Evolutionary conservation across 2,888 invertebrate genomes (phyloP), one percentile per base, ranked within the genome.

Genomic region (Omphaloscelis lunosa): DNA sequence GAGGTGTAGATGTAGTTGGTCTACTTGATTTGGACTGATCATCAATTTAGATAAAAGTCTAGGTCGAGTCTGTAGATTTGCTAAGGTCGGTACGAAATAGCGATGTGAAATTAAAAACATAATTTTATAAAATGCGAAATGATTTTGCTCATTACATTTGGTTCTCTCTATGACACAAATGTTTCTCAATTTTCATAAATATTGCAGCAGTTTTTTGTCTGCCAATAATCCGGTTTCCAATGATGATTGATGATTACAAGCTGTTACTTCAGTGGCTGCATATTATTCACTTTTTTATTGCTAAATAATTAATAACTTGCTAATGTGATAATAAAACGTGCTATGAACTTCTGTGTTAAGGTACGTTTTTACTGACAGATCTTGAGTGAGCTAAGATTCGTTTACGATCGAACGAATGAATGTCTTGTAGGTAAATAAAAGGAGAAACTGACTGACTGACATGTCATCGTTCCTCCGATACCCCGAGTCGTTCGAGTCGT

Each of bases 281-380:
- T 70, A 75, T 76, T 70, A 75, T 75, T 79, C 71, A 85, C 83
- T 83, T 89, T 87, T 87, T 87, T 88, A 88, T 83, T 85, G 83
- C 87, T 85, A 63, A 82, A 88, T 58, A 77, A 77, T 79, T 83
- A 88, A 79, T 85, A 74, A 86, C 80, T 70, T 78, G 83, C 84
- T 87, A 81, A 84, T 84, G 86, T 85, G 83, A 86, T 85, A 88
- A 83, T 72, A 77, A 63, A 66, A 66, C 75, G 81, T 83, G 71
- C 81, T 79, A 75, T 80, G 70, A 80, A 86, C 75, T 85, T 72
- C 77, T 82, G 62, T 78, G 45, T 75, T 72, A 84, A 63, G 80
- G 67, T 84, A 68, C 59, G 80, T 71, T 82, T 80, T 84, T 7
- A 71, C 66, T 58, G 53, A 53, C 34, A 17, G 51, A 34, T 53